A percentile compares a stretch with the other conserved stretches of the same genome.
phyloP scores from a whole-genome alignment of 2,797 vertebrate species.

The Microcaecilia unicolor region DNA sequence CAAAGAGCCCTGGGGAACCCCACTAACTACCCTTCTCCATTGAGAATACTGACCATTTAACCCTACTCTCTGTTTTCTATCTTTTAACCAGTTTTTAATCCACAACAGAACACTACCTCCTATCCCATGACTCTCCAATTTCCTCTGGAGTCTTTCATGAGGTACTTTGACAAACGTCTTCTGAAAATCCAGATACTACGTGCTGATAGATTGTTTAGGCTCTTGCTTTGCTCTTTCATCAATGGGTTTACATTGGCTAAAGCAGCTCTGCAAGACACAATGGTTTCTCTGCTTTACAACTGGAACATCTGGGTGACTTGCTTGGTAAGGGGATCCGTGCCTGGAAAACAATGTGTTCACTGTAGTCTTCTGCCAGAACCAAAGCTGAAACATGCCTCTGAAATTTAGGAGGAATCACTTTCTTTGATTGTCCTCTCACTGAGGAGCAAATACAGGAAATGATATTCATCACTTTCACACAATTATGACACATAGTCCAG shows the following conservation, averaged over 20 bases:
- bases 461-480: slow-evolving; percentile 8
- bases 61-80: too few species aligned
- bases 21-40: too few species aligned
- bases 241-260: slow-evolving; percentile 36
- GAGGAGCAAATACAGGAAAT: slow-evolving; percentile 33
- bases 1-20: too few species aligned
- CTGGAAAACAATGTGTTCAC: slow-evolving; percentile 34
- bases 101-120: too few species aligned
- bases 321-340: too few species aligned
- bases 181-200: too few species aligned
- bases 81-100: too few species aligned
- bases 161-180: too few species aligned
- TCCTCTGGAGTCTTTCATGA: too few species aligned
- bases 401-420: slow-evolving; percentile 34
- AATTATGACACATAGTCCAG: neutral
- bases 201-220: too few species aligned
- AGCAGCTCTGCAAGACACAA: slow-evolving; percentile 12
- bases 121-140: too few species aligned
- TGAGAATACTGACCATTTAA: too few species aligned
- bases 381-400: slow-evolving; percentile 31
- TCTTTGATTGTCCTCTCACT: slow-evolving; percentile 39
- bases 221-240: slow-evolving; percentile 1
- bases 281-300: slow-evolving; percentile 4
- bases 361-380: slow-evolving; percentile 38
- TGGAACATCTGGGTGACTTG: slow-evolving; percentile 36